These are phyloP conservation scores for Tokudaia muenninki DNA, from an alignment of 2,797 vertebrate genomes.

Conservation along the genomic window DNA sequence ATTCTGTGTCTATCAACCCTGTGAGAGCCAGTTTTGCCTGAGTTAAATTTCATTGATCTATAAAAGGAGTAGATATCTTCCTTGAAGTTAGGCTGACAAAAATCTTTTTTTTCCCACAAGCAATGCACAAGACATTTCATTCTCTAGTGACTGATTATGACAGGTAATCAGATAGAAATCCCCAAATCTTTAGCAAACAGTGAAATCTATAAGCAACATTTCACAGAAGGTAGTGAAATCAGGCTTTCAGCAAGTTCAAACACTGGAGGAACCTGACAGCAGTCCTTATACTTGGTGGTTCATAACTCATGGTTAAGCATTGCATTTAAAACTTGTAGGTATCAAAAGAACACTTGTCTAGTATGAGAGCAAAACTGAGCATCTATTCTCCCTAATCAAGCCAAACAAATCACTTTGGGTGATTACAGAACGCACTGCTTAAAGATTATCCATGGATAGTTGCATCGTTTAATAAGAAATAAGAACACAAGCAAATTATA, in stretches of 20 bases:
- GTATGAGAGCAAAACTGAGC: background rate
- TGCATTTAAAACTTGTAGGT: background rate
- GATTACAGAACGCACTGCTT: background rate
- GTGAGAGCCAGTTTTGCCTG: background rate
- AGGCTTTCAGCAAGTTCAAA: conserved; percentile 63
- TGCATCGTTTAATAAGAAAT: conserved; percentile 42
- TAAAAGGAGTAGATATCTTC: conserved; percentile 13
- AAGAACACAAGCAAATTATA: conserved; percentile 25
- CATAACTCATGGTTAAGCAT: conserved; percentile 46
- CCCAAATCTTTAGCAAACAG: conserved; percentile 52
- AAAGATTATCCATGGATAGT: conserved; percentile 43
- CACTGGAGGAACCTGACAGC: conserved; percentile 39
- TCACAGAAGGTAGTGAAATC: conserved; percentile 70
- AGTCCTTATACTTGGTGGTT: background rate
- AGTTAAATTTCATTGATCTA: background rate
- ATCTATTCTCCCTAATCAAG: conserved; percentile 14
- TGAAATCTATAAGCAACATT: conserved; percentile 24
- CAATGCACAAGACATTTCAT: conserved; percentile 25
- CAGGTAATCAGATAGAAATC: conserved; percentile 65
- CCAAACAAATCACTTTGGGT: conserved; percentile 30
- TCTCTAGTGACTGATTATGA: conserved; percentile 64
- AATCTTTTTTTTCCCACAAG: conserved; percentile 19
- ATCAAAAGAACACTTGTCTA: background rate
- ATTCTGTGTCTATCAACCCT: background rate
- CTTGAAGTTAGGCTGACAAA: background rate